A percentile compares a stretch with the other conserved stretches of the same genome.
These are phyloP conservation scores for Periophthalmodon schlosseri DNA, from an alignment of 2,113 vertebrate genomes.

Conservation along the genomic window DNA sequence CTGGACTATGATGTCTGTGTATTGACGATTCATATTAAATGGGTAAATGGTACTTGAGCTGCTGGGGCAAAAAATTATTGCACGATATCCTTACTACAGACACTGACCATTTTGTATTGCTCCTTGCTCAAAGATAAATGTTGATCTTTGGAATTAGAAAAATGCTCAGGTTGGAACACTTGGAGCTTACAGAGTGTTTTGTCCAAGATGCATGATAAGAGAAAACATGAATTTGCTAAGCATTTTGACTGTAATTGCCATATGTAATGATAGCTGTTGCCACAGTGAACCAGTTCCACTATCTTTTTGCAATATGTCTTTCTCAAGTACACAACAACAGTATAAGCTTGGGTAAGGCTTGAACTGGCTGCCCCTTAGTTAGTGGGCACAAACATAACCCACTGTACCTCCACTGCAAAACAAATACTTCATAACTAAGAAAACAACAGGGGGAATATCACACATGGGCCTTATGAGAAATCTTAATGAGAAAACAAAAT, in stretches of 20 bases:
- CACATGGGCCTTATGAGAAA: too few relatives aligned
- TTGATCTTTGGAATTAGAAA: slow-evolving; percentile 10
- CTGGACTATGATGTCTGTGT: not conserved
- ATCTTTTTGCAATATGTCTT: not conserved
- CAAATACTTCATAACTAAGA: not conserved
- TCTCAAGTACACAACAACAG: too few relatives aligned
- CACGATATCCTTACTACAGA: not conserved
- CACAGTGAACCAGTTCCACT: not conserved
- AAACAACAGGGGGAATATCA: not conserved
- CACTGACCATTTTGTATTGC: not conserved
- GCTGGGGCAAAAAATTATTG: not conserved
- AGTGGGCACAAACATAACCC: not conserved
- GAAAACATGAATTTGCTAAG: too few relatives aligned
- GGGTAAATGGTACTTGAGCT: not conserved
- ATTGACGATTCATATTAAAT: not conserved
- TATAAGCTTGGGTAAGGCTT: not conserved
- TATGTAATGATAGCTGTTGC: too few relatives aligned
- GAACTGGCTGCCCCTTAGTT: not conserved
- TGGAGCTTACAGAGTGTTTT: not conserved
- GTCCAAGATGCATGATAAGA: too few relatives aligned
- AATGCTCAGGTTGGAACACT: slow-evolving; percentile 20
- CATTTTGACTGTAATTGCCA: too few relatives aligned
- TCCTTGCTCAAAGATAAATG: slow-evolving; percentile 5
- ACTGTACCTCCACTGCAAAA: not conserved
- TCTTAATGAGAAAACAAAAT: too few relatives aligned